Conservation (phyloP, 2,888 invertebrate genomes). For the Drosophila aldrichi region DNA sequence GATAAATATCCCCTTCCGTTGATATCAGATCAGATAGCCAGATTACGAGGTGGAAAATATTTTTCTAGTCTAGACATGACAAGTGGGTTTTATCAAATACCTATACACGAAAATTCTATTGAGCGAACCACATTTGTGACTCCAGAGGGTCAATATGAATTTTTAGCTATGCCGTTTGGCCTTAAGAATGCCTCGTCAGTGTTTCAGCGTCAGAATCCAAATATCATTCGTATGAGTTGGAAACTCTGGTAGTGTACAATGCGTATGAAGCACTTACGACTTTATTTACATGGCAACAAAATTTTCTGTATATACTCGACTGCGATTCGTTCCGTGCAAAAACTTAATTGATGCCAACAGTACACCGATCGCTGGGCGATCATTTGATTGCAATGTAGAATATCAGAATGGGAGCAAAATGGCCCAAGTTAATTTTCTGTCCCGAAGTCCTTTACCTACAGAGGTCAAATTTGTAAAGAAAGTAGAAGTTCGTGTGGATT, state of each 20-base stretch:
- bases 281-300: no score
- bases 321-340: background rate
- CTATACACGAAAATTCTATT: no score
- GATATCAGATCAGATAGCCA: no score
- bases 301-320: background rate
- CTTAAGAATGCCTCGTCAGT: no score
- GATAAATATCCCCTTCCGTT: no score
- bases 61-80: no score
- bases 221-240: background rate
- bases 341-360: background rate
- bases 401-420: background rate
- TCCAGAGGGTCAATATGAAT: no score
- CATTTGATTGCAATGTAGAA: background rate
- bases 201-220: background rate
- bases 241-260: background rate
- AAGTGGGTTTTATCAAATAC: no score
- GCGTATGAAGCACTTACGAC: background rate
- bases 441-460: background rate
- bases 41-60: no score
- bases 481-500: no score
- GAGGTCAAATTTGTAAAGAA: background rate
- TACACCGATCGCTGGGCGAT: background rate
- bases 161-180: no score
- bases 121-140: no score
- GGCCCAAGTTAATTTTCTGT: background rate